Base-by-base conservation (phyloP, 2,113 vertebrate genomes). In the Saccopteryx leptura region DNA sequence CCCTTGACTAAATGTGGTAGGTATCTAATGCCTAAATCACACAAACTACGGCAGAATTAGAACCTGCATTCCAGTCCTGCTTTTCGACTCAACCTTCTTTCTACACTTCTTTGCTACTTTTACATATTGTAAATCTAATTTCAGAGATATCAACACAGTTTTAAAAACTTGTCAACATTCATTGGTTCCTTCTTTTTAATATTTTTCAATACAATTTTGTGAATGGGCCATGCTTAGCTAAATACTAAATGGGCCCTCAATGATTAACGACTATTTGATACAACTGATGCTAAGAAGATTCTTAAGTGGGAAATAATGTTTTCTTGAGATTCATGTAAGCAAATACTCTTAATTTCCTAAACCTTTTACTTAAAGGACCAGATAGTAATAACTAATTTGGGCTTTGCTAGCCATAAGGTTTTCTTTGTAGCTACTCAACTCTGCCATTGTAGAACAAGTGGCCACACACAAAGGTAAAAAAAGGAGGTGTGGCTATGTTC, bases 131-230 rank as follows among this genome's bases (percentile, higher is more conserved):
- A 78, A 85, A 74, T 74, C 31, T 89, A 15, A 91, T 65, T 84
- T 72, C 86, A 95, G 95, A 95, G 28, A 23, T 75, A 95, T 46
- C 23, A 89, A 82, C 7, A 87, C 28, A 88, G 66, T 78, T 81
- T 14, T 9, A 4, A 90, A 66, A 82, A 68, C 71, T 9, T 78
- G 39, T 95, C 65, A 93, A 84, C 11, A 80, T 24, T 86, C 26
- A 21, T 4, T 84, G 69, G 50, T 15, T 90, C 31, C 31, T 88
- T 71, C 46, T 60, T 21, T 48, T 60, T 92, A 39, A 52, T 78
- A 52, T 90, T 90, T 96, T 95, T 84, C 39, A 91, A 58, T 78
- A 79, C 14, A 92, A 96, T 63, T 80, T 54, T 97, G 63, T 93
- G 74, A 88, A n/a, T 48, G 5, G 24, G 7, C 14, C 19, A 81